Evolutionary conservation across 2,888 invertebrate genomes (phyloP), one percentile per base, ranked within the genome.

Genomic region (Alviniconcha strummeri): DNA sequence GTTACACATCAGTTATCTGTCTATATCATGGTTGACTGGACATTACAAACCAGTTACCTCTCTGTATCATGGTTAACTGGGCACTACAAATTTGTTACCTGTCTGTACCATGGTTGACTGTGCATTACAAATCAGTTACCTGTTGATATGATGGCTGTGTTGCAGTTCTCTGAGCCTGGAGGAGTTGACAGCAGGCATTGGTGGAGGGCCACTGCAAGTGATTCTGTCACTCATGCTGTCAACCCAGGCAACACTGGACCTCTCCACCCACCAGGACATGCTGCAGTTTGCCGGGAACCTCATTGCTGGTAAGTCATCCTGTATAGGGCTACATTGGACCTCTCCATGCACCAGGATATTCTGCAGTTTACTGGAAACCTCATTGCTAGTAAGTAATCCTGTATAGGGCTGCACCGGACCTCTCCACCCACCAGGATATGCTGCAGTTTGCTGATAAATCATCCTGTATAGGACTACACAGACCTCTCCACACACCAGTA

Each of bases 271-370:
- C 93, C 93, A 93, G 92, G 91, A 93, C 92, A 87, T 92, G 83
- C 85, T 96, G 75, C 94, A 94, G 87, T 91, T 96, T 60, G 94
- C 95, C 56, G 95, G 95, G 83, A 96, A 95, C 92, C 91, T 96
- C 52, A 78, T 78, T 52, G 78, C 64, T 36, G 78, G 78, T 78
- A 72, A 55, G 8, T 9, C n/a, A 17, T 5, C 55, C 8, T 6
- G n/a, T 69, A 69, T 17, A 13, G 72, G 17, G 91, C 95, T 69
- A 94, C 95, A 17, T 94, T 95, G 85, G 96, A 96, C 91, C 93
- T 96, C 75, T 84, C 94, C 89, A 90, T 94, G 89, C 94, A 95
- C 93, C 93, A 93, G 92, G 90, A 93, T 92, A 87, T 92, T 82
- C 85, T 96, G 74, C 94, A 94, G 87, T 91, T 96, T 57, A 93